phyloP scores from a whole-genome alignment of 2,888 invertebrate genomes.

The Parthenolecanium corni region DNA sequence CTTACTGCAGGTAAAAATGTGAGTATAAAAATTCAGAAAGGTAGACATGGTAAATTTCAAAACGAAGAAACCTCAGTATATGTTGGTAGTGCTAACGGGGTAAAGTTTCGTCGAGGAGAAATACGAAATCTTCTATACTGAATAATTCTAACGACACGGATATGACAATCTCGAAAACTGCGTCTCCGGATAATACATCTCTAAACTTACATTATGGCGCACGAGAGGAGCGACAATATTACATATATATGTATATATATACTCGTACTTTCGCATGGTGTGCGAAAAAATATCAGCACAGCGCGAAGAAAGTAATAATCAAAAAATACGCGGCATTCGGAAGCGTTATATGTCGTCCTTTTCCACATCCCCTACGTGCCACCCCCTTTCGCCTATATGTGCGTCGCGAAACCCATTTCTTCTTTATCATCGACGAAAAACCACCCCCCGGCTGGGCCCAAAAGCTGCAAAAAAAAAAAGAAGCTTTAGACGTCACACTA shows the following conservation, averaged over 20 bases:
- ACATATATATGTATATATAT: conserved; percentile 10
- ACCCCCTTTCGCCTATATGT: conserved; percentile 17
- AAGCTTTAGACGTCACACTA: conserved; percentile 25
- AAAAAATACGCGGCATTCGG: conserved; percentile 28
- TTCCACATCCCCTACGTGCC: conserved; percentile 9
- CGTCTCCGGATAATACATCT: conserved; percentile 25
- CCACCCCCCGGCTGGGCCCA: conserved; percentile 12
- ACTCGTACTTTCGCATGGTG: neutral
- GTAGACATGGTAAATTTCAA: too few relatives aligned
- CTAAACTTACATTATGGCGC: conserved; percentile 25
- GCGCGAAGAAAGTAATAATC: conserved; percentile 22
- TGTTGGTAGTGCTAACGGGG: too few relatives aligned
- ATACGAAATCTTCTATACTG: neutral
- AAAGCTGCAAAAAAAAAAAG: neutral
- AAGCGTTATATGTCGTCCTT: conserved; percentile 24
- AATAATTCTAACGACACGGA: conserved; percentile 22
- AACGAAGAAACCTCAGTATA: too few relatives aligned
- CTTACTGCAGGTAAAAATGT: too few relatives aligned
- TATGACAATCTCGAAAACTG: conserved; percentile 19
- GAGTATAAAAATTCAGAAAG: too few relatives aligned
- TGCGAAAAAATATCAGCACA: neutral
- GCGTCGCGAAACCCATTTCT: conserved; percentile 21
- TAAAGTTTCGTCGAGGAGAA: too few relatives aligned
- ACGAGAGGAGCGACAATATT: conserved; percentile 13
- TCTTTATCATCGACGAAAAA: conserved; percentile 11